A percentile compares a stretch with the other conserved stretches of the same genome.
These are phyloP conservation scores for Limosa lapponica DNA, from an alignment of 2,797 vertebrate genomes.

Conservation along the genomic window DNA sequence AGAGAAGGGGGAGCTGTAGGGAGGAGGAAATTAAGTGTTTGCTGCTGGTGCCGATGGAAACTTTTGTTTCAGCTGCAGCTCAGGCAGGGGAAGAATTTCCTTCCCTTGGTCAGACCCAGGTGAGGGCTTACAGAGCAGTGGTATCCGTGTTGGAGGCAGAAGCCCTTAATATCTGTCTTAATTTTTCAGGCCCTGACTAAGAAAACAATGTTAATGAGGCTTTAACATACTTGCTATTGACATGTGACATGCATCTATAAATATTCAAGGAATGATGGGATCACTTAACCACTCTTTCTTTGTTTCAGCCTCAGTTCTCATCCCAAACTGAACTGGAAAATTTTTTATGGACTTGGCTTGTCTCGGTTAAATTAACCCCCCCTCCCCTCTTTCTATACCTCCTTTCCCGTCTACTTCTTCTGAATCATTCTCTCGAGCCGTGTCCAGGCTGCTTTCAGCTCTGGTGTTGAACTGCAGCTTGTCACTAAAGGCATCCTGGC, in stretches of 20 bases:
- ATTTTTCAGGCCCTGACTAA: neutral
- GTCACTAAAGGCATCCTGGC: slow-evolving; percentile 49
- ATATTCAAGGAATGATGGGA: slow-evolving; percentile 30
- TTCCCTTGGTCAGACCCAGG: neutral
- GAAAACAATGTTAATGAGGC: neutral
- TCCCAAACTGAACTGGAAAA: slow-evolving; percentile 45
- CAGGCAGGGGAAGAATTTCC: neutral
- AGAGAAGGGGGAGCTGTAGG: neutral
- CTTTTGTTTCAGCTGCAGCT: slow-evolving; percentile 12
- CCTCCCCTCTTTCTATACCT: slow-evolving; percentile 37
- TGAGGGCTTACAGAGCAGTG: neutral
- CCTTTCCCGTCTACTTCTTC: slow-evolving; percentile 40
- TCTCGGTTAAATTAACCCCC: slow-evolving; percentile 7
- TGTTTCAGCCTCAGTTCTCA: slow-evolving; percentile 34
- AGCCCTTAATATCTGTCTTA: neutral
- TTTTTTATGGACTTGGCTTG: slow-evolving; percentile 44
- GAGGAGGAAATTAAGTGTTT: slow-evolving; percentile 41
- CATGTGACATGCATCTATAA: slow-evolving; percentile 16
- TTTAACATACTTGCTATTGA: slow-evolving; percentile 16
- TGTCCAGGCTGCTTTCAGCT: slow-evolving; percentile 39
- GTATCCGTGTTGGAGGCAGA: neutral
- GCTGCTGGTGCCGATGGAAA: neutral
- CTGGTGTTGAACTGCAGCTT: neutral
- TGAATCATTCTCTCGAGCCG: neutral
- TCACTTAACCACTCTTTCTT: slow-evolving; percentile 18